Evolutionary conservation across 2,888 invertebrate genomes (phyloP), one percentile per base, ranked within the genome.

Genomic region (Meliscaeva auricollis): DNA sequence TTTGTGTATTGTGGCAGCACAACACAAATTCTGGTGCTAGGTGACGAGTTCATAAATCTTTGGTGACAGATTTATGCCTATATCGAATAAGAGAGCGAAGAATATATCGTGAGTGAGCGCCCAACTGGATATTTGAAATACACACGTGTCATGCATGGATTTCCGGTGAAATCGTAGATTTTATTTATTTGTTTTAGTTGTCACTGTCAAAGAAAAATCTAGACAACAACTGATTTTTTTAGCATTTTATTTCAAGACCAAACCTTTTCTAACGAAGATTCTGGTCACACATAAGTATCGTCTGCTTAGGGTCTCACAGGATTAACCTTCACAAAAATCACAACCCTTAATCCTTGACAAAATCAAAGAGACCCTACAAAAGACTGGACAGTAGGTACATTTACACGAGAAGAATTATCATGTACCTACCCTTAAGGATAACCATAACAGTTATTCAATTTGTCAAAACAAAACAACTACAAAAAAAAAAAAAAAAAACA

Each of bases 21-120:
- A 26, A 26, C 26, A 26, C 26, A 26, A 26, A 26, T 26, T 26
- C 26, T 26, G 26, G 2, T 26, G 26, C 26, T 26, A 44, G 60
- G 64, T 15, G 44, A 32, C 17, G 38, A 64, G 81, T 81, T 85
- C 81, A 85, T 85, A 85, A 85, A 85, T 85, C 81, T 69, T 26
- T 50, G 69, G 54, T 73, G 85, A 69, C 81, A 73, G 85, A 85
- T 85, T 85, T 85, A 85, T 85, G 81, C 76, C 50, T 44, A 54
- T 35, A 20, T 54, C 62, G 68, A 77, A 68, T 68, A 46, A 20
- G 9, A 17, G 58, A 76, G 48, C 26, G 66, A 76, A 26, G 26
- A 26, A 4, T 3, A 4, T 3, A 26, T 4, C 26, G 48, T 30
- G 38, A 68, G 41, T 77, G 58, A 60, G 78, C 46, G 26, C 4